Percentiles rank a stretch among this genome's conserved stretches.
Evolutionary conservation across 1,140 invertebrate species (phyloP).

Genomic region (Luehdorfia chinensis): DNA sequence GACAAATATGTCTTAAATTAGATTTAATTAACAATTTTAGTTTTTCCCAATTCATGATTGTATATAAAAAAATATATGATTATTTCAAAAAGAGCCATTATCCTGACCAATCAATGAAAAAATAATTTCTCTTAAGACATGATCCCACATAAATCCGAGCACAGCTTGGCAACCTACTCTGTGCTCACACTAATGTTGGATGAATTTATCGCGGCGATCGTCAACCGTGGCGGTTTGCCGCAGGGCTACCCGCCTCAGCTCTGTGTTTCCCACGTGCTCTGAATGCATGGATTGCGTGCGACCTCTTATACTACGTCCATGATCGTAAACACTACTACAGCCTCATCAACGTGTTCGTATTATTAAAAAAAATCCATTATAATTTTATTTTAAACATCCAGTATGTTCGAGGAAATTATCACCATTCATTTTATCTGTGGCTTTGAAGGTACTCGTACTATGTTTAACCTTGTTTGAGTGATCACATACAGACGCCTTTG

Average conservation of each 20-base stretch:
- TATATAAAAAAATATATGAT: no score
- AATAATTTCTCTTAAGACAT: no score
- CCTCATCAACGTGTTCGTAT: slow-evolving; percentile 25
- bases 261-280: slow-evolving; percentile 67
- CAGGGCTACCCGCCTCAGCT: slow-evolving; percentile 55
- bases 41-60: no score
- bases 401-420: background rate
- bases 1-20: no score
- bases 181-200: slow-evolving; percentile 61
- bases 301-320: slow-evolving; percentile 50
- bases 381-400: background rate
- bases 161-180: slow-evolving; percentile 39
- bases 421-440: slow-evolving; percentile 21
- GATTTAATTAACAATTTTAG: no score
- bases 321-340: slow-evolving; percentile 38
- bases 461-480: slow-evolving; percentile 31
- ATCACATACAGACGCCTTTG: slow-evolving; percentile 39
- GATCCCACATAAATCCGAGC: slow-evolving; percentile 39
- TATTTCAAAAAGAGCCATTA: no score
- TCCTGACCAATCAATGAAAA: no score
- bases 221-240: slow-evolving; percentile 66
- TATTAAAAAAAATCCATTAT: slow-evolving; percentile 2
- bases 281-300: slow-evolving; percentile 72
- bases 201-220: slow-evolving; percentile 71
- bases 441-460: slow-evolving; percentile 21